Evolutionary conservation across 1,140 invertebrate genomes (phyloP).

Genomic region (Lineus longissimus): DNA sequence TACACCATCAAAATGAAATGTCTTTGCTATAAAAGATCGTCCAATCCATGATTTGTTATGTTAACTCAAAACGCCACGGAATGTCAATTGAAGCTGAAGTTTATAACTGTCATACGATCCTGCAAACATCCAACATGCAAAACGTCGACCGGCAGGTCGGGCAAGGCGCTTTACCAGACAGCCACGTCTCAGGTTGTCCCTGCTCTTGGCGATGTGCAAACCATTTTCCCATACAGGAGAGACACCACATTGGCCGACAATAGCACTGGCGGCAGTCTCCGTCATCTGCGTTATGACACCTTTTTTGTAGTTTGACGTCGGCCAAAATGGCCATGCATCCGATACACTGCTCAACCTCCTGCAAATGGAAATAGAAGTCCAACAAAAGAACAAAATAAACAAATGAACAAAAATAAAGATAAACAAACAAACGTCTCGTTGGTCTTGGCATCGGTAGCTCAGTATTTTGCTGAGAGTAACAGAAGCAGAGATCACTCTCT

Average conservation of each 20-base stretch:
- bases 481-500: too few relatives aligned
- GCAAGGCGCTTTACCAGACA: constrained; percentile 80
- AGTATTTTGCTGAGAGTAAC: too few relatives aligned
- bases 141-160: constrained; percentile 82
- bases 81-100: too few relatives aligned
- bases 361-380: constrained; percentile 32
- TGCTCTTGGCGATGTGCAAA: constrained; percentile 76
- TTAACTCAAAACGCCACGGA: too few relatives aligned
- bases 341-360: constrained; percentile 78
- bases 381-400: too few relatives aligned
- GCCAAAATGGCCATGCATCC: constrained; percentile 78
- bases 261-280: constrained; percentile 61
- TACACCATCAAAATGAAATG: too few relatives aligned
- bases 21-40: too few relatives aligned
- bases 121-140: constrained; percentile 77
- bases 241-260: constrained; percentile 86
- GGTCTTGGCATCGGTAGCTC: too few relatives aligned
- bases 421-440: too few relatives aligned
- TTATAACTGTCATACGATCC: too few relatives aligned
- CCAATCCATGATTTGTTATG: too few relatives aligned
- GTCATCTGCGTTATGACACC: constrained; percentile 59
- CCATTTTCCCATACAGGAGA: constrained; percentile 74
- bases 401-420: constrained; percentile 10
- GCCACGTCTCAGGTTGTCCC: constrained; percentile 70
- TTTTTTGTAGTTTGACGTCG: constrained; percentile 76